A percentile compares a stretch with the other conserved stretches of the same genome.
Evolutionary conservation across 1,140 invertebrate species (phyloP).

Genomic region (Drosophila sp.): DNA sequence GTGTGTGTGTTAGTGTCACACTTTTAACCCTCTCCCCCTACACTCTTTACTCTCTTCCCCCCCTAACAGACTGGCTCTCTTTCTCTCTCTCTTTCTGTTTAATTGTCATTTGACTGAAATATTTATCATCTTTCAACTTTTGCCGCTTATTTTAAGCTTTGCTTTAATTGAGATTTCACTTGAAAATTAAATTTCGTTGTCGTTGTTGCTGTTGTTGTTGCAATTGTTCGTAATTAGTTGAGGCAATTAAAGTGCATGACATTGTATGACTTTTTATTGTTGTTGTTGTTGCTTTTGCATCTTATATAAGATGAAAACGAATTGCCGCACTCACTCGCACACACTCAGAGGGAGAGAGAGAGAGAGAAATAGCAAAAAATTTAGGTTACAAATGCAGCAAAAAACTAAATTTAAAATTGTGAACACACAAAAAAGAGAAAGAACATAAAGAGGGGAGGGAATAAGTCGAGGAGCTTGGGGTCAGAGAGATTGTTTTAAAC

Average conservation of each 20-base stretch:
- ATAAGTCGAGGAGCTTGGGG: conserved; percentile 22
- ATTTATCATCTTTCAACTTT: conserved; percentile 33
- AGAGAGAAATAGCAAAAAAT: conserved; percentile 17
- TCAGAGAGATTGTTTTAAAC: conserved; percentile 64
- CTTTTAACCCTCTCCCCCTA: conserved; percentile 15
- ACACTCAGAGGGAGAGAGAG: not conserved
- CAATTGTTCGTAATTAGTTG: conserved; percentile 34
- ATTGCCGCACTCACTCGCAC: conserved; percentile 4
- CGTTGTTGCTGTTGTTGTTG: conserved; percentile 2
- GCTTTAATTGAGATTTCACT: conserved; percentile 62
- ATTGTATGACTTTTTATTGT: conserved; percentile 20
- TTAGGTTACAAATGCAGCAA: conserved; percentile 53
- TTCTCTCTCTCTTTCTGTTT: conserved; percentile 32
- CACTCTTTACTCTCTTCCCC: not conserved
- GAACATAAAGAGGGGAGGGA: conserved; percentile 14
- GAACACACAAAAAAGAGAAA: not conserved
- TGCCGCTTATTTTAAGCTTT: conserved; percentile 33
- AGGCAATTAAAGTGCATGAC: conserved; percentile 20
- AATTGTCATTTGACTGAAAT: conserved; percentile 58
- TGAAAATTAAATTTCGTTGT: conserved; percentile 27
- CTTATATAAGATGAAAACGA: conserved; percentile 59
- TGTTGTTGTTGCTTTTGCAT: conserved; percentile 2
- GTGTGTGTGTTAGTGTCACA: conserved; percentile 22
- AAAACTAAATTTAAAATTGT: conserved; percentile 68
- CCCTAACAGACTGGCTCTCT: conserved; percentile 40